phyloP scores from a whole-genome alignment of 2,888 invertebrate species.

The Vanessa cardui region DNA sequence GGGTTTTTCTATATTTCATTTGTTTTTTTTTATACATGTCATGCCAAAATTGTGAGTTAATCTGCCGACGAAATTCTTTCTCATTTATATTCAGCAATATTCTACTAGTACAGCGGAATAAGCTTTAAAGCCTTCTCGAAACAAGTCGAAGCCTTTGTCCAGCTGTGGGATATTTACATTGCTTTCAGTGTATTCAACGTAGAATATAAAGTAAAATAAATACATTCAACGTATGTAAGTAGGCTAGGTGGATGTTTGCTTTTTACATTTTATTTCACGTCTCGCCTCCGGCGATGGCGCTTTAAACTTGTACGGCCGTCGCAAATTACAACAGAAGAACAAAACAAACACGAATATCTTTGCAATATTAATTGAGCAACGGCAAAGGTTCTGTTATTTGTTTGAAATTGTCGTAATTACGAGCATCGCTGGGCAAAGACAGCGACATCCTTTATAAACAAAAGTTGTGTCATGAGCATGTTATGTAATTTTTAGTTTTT shows the following conservation, averaged over 20 bases:
- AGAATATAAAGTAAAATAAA: constrained; percentile 9
- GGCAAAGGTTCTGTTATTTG: constrained; percentile 31
- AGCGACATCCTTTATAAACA: constrained; percentile 25
- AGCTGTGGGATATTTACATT: not conserved
- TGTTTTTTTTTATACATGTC: too few relatives aligned
- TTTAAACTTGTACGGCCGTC: constrained; percentile 34
- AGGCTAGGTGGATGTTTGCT: constrained; percentile 32
- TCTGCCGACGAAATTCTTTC: not conserved
- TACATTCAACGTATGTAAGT: constrained; percentile 23
- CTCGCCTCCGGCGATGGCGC: constrained; percentile 29
- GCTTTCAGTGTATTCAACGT: not conserved
- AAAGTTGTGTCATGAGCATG: constrained; percentile 24
- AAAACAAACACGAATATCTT: constrained; percentile 29
- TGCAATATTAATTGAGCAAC: constrained; percentile 32
- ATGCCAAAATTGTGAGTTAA: too few relatives aligned
- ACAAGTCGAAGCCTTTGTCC: not conserved
- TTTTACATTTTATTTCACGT: constrained; percentile 33
- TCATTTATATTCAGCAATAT: not conserved
- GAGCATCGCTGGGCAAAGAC: constrained; percentile 19
- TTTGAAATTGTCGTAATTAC: constrained; percentile 33
- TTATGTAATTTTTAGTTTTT: constrained; percentile 4
- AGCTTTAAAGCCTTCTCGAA: not conserved
- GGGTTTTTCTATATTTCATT: too few relatives aligned
- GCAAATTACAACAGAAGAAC: constrained; percentile 33
- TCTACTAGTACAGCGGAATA: not conserved